Evolutionary conservation across 2,797 vertebrate species (phyloP), one percentile per base, ranked within the genome.

Genomic region (Emydoidea blandingii): DNA sequence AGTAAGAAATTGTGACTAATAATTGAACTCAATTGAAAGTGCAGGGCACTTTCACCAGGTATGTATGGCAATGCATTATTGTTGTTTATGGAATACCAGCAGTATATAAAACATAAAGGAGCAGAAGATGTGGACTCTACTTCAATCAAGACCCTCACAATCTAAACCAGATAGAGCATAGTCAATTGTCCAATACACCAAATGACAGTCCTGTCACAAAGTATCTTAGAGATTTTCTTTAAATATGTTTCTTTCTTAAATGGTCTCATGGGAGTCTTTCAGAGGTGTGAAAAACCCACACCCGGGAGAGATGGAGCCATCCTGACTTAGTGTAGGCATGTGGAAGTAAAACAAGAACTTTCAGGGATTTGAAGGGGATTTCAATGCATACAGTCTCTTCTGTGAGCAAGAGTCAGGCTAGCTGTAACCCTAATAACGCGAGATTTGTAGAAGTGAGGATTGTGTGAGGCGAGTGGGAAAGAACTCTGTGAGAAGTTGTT

Each of bases 161-260:
- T 72, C 68, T 86, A 91, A 92, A 97, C 96, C 91, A 96, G 95
- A 97, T 90, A 93, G 92, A 94, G 87, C 95, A 1, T 53, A 78
- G 92, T 96, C 56, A 94, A 87, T 86, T 76, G 81, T 83, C 79
- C 89, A 81, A 91, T 92, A 87, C 2, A 85, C 44, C n/a, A 87
- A 57, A 76, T 91, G 93, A 92, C n/a, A 68, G 53, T 79, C 90
- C 89, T 81, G 62, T 47, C 76, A 68, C 79, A 89, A 87, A 95
- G 96, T 52, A 92, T 29, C 94, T 96, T 91, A 94, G 93, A 96
- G 88, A 81, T 87, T 95, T 97, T 91, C 92, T 91, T 94, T 49
- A 94, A 57, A 57, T 57, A 25, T 57, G 11, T 57, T 27, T 56
- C 54, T 56, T 56, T 56, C 54, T 56, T 25, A 56, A 56, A 27